These are phyloP conservation scores for Drosophila rhopaloa DNA, from an alignment of 1,140 invertebrate species.

Conservation along the genomic window DNA sequence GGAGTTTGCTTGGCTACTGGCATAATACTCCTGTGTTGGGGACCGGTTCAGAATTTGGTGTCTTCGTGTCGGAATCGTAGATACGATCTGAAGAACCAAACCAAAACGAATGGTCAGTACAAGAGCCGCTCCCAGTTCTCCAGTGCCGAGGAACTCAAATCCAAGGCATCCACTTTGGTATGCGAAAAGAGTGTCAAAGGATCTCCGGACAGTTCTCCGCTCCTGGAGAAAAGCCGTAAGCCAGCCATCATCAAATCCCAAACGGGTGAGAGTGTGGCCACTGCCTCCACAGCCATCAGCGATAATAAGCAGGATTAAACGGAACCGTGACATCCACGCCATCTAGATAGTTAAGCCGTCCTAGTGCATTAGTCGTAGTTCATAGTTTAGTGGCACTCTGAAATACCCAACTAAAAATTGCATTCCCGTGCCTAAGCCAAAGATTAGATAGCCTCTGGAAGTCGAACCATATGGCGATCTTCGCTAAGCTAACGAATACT, in stretches of 20 bases:
- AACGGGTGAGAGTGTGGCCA: constrained; percentile 63
- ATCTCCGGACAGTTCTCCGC: constrained; percentile 63
- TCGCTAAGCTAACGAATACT: constrained; percentile 63
- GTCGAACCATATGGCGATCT: not conserved
- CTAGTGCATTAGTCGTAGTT: constrained; percentile 71
- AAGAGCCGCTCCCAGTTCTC: constrained; percentile 64
- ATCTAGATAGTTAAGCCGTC: constrained; percentile 71
- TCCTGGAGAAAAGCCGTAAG: constrained; percentile 38
- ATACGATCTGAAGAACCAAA: constrained; percentile 61
- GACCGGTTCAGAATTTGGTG: constrained; percentile 55
- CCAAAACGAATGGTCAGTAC: constrained; percentile 59
- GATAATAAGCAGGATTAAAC: constrained; percentile 54
- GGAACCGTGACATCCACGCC: constrained; percentile 17
- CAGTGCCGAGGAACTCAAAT: constrained; percentile 70
- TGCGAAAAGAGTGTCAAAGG: constrained; percentile 45
- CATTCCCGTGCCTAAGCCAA: constrained; percentile 66
- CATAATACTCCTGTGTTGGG: constrained; percentile 70
- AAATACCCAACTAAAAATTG: constrained; percentile 24
- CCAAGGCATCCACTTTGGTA: constrained; percentile 52
- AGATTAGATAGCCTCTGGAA: constrained; percentile 53
- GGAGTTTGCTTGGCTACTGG: constrained; percentile 70
- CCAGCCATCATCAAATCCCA: constrained; percentile 55
- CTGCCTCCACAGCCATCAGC: constrained; percentile 51
- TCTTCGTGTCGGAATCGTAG: constrained; percentile 35
- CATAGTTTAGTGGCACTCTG: constrained; percentile 47